Evolutionary conservation across 2,113 vertebrate genomes (phyloP).

Genomic region (Stegostoma tigrinum): DNA sequence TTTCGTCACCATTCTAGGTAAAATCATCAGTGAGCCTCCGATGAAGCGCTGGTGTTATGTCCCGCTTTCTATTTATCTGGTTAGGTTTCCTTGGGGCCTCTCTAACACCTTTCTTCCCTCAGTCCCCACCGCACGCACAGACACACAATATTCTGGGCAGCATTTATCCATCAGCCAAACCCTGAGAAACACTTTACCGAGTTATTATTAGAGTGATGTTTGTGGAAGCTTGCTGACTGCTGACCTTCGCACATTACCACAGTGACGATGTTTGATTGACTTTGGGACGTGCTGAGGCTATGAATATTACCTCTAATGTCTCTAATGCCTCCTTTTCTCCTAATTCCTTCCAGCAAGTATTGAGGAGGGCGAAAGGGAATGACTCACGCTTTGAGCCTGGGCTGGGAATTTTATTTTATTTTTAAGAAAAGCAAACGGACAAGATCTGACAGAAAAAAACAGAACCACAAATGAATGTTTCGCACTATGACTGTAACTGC

Average conservation of each 20-base stretch:
- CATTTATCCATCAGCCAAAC: background rate
- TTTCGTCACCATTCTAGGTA: too few relatives aligned
- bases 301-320: background rate
- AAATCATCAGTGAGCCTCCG: too few relatives aligned
- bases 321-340: background rate
- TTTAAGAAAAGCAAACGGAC: background rate
- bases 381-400: conserved; percentile 40
- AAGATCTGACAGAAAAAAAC: conserved; percentile 6
- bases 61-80: too few relatives aligned
- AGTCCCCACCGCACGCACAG: too few relatives aligned
- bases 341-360: conserved; percentile 58
- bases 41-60: too few relatives aligned
- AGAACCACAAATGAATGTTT: conserved; percentile 7
- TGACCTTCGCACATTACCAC: background rate
- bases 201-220: background rate
- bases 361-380: conserved; percentile 65
- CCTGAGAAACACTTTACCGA: background rate
- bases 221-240: background rate
- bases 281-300: background rate
- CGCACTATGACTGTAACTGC: background rate
- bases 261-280: background rate
- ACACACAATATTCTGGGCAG: background rate
- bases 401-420: background rate
- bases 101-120: too few relatives aligned
- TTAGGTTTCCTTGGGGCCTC: too few relatives aligned